A percentile compares a stretch with the other conserved stretches of the same genome.
Evolutionary conservation across 1,140 invertebrate species (phyloP).

Genomic region (Panulirus ornatus): DNA sequence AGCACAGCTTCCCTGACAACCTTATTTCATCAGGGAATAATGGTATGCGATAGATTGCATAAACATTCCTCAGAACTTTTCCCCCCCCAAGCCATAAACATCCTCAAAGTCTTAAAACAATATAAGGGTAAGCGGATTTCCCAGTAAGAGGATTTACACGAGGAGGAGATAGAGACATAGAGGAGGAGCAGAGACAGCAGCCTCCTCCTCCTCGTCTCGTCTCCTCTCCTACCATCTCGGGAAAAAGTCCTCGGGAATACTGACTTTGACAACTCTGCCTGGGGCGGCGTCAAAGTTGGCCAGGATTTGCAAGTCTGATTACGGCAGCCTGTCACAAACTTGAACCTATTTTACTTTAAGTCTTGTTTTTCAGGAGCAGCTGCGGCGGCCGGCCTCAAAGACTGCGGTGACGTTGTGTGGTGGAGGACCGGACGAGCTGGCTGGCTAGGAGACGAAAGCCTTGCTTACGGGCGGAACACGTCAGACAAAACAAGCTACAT

Average conservation of each 20-base stretch:
- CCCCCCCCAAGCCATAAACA: background rate
- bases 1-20: too few species aligned
- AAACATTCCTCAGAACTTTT: background rate
- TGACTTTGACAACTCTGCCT: constrained; percentile 21
- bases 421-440: too few species aligned
- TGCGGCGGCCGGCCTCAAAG: too few species aligned
- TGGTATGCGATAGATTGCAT: background rate
- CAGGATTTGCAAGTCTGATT: constrained; percentile 18
- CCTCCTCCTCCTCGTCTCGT: background rate
- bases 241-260: too few species aligned
- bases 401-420: too few species aligned
- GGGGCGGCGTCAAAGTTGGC: background rate
- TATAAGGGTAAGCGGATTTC: constrained; percentile 5
- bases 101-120: background rate
- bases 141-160: background rate
- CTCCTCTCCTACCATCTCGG: background rate
- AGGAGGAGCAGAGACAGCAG: background rate
- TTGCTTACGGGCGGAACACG: too few species aligned
- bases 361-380: background rate
- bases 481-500: too few species aligned
- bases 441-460: too few species aligned
- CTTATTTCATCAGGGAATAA: too few species aligned
- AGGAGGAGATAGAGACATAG: background rate
- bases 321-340: constrained; percentile 1
- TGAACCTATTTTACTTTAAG: constrained; percentile 2